These are phyloP conservation scores for Gavia stellata DNA, from an alignment of 2,113 vertebrate species.

Conservation along the genomic window DNA sequence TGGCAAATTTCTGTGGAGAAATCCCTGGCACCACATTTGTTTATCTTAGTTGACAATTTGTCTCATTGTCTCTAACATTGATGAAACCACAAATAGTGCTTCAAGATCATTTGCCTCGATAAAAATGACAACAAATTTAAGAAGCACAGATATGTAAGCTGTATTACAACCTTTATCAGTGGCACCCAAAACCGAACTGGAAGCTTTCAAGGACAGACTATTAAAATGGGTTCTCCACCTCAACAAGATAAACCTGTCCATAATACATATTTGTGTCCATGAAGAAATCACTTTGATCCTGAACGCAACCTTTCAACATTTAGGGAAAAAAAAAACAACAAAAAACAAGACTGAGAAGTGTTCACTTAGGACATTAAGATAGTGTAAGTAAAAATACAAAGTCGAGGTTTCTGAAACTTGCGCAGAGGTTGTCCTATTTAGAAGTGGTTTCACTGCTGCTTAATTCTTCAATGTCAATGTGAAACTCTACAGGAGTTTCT, in stretches of 20 bases:
- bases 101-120: conserved; percentile 19
- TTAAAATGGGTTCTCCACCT: conserved; percentile 1
- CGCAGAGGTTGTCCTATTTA: not conserved
- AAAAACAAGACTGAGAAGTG: too few relatives aligned
- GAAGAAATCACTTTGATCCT: conserved; percentile 28
- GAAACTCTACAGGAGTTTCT: not conserved
- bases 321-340: not conserved
- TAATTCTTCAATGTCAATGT: not conserved
- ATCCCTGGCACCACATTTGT: conserved; percentile 27
- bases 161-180: not conserved
- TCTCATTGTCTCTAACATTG: conserved; percentile 39
- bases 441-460: not conserved
- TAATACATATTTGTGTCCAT: not conserved
- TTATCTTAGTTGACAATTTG: conserved; percentile 40
- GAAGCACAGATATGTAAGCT: not conserved
- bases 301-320: not conserved
- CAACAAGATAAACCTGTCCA: conserved; percentile 29
- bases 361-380: not conserved
- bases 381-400: not conserved
- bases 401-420: not conserved
- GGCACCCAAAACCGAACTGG: not conserved
- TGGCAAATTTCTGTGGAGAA: conserved; percentile 9
- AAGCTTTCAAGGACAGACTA: conserved; percentile 6
- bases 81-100: conserved; percentile 41
- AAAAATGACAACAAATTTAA: conserved; percentile 41